A percentile compares a stretch with the other conserved stretches of the same genome.
phyloP scores from a whole-genome alignment of 2,888 invertebrate species.

The Imbricaverruca yamaguchii region DNA sequence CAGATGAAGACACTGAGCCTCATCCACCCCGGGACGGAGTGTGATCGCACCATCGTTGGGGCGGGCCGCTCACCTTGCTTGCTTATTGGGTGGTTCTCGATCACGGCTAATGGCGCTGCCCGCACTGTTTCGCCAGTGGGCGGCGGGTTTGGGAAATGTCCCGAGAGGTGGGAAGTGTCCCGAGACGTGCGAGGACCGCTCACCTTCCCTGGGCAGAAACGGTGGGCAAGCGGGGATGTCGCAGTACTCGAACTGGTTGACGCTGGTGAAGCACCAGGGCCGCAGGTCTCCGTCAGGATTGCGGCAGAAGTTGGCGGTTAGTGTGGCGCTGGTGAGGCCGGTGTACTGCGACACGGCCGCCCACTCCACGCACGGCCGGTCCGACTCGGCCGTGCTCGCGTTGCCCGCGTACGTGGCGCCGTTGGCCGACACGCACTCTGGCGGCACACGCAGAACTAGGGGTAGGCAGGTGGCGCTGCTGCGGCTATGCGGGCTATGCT shows the following conservation, averaged over 20 bases:
- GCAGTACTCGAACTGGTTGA: conserved; percentile 46
- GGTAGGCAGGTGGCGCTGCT: too few species aligned
- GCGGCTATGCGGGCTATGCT: too few species aligned
- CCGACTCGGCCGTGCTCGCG: conserved; percentile 15
- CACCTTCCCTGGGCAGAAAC: background rate
- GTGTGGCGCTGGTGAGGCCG: background rate
- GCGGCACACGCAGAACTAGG: too few species aligned
- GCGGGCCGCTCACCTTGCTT: too few species aligned
- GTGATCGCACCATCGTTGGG: too few species aligned
- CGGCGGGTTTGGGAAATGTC: too few species aligned
- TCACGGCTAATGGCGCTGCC: too few species aligned
- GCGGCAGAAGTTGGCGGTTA: conserved; percentile 49
- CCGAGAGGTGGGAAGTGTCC: too few species aligned
- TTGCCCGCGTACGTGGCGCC: conserved; percentile 18
- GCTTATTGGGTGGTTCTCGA: too few species aligned
- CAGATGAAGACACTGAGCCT: too few species aligned
- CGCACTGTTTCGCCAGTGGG: too few species aligned
- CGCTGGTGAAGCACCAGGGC: conserved; percentile 51
- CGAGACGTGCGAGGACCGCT: background rate
- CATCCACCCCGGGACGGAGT: too few species aligned
- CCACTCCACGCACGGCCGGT: conserved; percentile 7
- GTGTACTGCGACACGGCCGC: background rate
- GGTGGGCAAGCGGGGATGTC: conserved; percentile 43
- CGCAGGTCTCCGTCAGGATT: conserved; percentile 46
- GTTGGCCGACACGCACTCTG: conserved; percentile 19